Percentiles rank a stretch among this genome's conserved stretches.
phyloP scores from a whole-genome alignment of 2,113 vertebrate species.

The Rhea pennata region DNA sequence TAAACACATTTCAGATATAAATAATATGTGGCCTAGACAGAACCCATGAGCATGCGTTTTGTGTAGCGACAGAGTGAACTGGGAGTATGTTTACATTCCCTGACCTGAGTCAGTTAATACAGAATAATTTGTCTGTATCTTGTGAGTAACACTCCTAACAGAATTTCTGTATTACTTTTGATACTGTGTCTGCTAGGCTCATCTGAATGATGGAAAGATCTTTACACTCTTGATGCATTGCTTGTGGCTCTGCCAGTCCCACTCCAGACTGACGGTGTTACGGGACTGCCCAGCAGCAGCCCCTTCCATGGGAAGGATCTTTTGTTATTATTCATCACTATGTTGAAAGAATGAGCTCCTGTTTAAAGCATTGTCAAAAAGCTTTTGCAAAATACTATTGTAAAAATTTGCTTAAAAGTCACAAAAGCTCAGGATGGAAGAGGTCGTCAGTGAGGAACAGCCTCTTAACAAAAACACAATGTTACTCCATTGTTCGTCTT shows the following conservation, averaged over 20 bases:
- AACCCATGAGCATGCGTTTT: neutral
- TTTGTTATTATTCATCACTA: neutral
- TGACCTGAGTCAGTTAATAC: neutral
- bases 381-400: neutral
- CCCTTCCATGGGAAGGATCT: neutral
- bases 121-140: neutral
- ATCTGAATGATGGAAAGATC: neutral
- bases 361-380: neutral
- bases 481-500: neutral
- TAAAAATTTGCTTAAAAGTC: neutral
- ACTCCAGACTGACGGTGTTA: neutral
- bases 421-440: neutral
- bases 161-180: neutral
- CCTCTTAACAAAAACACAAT: neutral
- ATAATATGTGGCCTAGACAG: neutral
- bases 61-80: neutral
- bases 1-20: neutral
- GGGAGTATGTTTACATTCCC: neutral
- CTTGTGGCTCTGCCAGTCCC: neutral
- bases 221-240: neutral
- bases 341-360: neutral
- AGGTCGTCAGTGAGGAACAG: neutral
- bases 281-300: neutral
- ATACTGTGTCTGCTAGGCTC: neutral
- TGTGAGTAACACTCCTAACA: neutral